These are phyloP conservation scores for Pyrrhosoma nymphula DNA, from an alignment of 2,888 invertebrate genomes.

Conservation along the genomic window DNA sequence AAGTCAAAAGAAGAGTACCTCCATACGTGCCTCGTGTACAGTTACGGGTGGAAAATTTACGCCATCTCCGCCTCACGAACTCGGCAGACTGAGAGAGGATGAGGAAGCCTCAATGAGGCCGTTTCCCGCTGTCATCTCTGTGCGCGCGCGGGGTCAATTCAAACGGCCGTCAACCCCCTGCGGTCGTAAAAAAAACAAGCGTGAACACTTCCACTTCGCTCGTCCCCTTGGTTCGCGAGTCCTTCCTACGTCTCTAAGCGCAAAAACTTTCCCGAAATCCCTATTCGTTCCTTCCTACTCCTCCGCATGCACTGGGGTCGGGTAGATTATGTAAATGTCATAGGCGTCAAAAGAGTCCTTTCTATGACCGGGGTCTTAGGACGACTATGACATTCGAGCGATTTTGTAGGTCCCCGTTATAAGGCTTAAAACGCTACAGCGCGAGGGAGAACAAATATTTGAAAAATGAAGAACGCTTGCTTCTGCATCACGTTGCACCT, in stretches of 20 bases:
- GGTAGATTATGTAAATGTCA: too few species aligned
- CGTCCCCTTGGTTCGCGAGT: not conserved
- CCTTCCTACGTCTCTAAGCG: not conserved
- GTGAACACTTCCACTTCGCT: not conserved
- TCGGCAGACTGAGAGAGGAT: not conserved
- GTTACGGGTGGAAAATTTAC: not conserved
- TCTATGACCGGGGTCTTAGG: too few species aligned
- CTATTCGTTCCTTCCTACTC: not conserved
- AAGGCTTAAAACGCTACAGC: not conserved
- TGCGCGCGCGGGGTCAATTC: not conserved
- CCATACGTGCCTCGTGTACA: not conserved
- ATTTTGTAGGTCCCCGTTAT: not conserved
- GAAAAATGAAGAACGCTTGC: too few species aligned
- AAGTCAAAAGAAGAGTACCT: not conserved
- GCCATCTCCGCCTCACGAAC: not conserved
- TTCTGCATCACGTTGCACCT: too few species aligned
- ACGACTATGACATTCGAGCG: too few species aligned
- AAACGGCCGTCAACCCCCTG: not conserved
- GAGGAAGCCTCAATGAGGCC: conserved; percentile 3
- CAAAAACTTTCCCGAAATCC: not conserved
- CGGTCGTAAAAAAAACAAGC: conserved; percentile 2
- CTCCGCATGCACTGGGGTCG: not conserved
- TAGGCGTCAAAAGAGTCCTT: too few species aligned
- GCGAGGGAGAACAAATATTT: not conserved
- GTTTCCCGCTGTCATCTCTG: conserved; percentile 16